These are phyloP conservation scores for Pycnonotus jocosus DNA, from an alignment of 2,113 vertebrate genomes.

Conservation along the genomic window DNA sequence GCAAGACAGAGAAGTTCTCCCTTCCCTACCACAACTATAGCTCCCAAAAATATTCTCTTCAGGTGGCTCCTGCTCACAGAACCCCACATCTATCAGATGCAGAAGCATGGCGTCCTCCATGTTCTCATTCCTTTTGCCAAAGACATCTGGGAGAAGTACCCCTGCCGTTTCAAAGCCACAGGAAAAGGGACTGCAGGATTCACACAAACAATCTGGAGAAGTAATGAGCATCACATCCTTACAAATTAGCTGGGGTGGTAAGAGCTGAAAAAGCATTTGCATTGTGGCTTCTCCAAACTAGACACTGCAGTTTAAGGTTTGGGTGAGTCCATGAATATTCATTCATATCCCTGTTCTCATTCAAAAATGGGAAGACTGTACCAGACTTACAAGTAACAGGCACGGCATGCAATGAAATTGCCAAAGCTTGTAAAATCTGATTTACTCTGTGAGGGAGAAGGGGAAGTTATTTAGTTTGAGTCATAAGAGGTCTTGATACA, in stretches of 20 bases:
- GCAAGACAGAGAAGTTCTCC: neutral
- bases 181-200: neutral
- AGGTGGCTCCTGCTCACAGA: neutral
- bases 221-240: fast-evolving
- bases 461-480: constrained; percentile 12
- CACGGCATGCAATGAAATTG: fast-evolving
- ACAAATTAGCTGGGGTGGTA: neutral
- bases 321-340: neutral
- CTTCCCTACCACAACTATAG: neutral
- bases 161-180: neutral
- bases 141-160: neutral
- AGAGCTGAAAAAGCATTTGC: neutral
- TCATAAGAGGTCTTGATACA: constrained; percentile 10
- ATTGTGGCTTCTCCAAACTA: neutral
- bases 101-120: neutral
- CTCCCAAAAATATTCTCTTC: neutral
- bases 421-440: neutral
- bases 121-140: neutral
- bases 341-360: neutral
- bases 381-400: neutral
- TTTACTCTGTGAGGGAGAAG: neutral
- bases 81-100: neutral
- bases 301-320: neutral
- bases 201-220: neutral
- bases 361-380: neutral